Evolutionary conservation across 2,888 invertebrate species (phyloP).

Genomic region (Caradrina clavipalpis): DNA sequence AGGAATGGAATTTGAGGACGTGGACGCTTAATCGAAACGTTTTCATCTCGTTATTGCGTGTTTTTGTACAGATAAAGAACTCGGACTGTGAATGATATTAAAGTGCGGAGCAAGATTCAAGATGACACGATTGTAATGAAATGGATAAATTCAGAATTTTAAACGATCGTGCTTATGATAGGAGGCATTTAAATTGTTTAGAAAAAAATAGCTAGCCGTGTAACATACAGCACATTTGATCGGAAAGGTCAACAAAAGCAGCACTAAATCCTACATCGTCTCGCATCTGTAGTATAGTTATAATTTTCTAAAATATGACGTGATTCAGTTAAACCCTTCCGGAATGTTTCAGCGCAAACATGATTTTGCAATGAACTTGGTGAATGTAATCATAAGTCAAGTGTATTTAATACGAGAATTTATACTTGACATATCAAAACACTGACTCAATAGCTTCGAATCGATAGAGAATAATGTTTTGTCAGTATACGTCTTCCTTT

Average conservation of each 20-base stretch:
- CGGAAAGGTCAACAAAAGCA: constrained; percentile 7
- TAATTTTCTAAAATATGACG: constrained; percentile 23
- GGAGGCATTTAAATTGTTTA: constrained; percentile 22
- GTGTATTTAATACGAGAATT: constrained; percentile 31
- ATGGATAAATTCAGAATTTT: constrained; percentile 37
- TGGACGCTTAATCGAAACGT: constrained; percentile 73
- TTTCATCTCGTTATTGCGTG: constrained; percentile 69
- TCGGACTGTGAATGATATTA: constrained; percentile 43
- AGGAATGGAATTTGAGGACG: constrained; percentile 77
- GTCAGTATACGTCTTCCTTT: constrained; percentile 13
- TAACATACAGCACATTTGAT: constrained; percentile 2
- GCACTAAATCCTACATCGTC: constrained; percentile 1
- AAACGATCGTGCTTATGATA: constrained; percentile 21
- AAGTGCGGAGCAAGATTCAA: constrained; percentile 37
- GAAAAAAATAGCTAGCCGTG: not conserved
- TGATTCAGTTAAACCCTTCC: constrained; percentile 30
- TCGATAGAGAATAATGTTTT: constrained; percentile 22
- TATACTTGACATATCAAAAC: constrained; percentile 28
- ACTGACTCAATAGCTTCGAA: constrained; percentile 20
- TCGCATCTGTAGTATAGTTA: not conserved
- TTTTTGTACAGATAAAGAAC: constrained; percentile 62
- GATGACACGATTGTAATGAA: constrained; percentile 43
- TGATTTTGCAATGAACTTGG: constrained; percentile 41
- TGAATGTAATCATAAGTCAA: constrained; percentile 26
- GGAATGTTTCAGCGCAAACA: constrained; percentile 36